Evolutionary conservation across 64 coral and sea anemone species (phyloP).

Genomic region (Anthopleura sola): DNA sequence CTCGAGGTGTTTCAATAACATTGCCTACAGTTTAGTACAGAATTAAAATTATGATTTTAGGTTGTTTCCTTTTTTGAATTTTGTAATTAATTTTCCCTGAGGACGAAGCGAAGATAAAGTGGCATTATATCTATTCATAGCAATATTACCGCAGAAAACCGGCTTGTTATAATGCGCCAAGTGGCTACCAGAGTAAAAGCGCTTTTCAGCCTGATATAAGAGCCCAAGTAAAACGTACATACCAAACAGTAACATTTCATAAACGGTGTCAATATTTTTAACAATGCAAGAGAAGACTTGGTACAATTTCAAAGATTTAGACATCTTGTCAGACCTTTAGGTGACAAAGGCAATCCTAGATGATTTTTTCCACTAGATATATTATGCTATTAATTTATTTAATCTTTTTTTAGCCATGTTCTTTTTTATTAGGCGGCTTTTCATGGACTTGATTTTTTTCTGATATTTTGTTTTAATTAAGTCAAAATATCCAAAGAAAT

Average conservation of each 20-base stretch:
- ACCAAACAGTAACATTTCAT: neutral
- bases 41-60: neutral
- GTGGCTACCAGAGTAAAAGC: neutral
- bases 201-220: neutral
- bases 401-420: neutral
- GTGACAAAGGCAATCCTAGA: neutral
- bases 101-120: neutral
- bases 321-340: neutral
- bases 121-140: slow-evolving; percentile 4
- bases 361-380: neutral
- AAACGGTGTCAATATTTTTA: neutral
- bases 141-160: neutral
- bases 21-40: neutral
- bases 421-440: neutral
- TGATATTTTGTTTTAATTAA: neutral
- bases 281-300: neutral
- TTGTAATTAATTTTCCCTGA: slow-evolving; percentile 6
- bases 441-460: neutral
- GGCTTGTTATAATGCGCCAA: neutral
- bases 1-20: neutral
- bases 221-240: neutral
- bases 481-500: neutral
- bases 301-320: neutral
- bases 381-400: neutral
- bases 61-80: neutral